Base-by-base conservation (phyloP, 2,888 invertebrate species). In the Protodeltote pygarga region DNA sequence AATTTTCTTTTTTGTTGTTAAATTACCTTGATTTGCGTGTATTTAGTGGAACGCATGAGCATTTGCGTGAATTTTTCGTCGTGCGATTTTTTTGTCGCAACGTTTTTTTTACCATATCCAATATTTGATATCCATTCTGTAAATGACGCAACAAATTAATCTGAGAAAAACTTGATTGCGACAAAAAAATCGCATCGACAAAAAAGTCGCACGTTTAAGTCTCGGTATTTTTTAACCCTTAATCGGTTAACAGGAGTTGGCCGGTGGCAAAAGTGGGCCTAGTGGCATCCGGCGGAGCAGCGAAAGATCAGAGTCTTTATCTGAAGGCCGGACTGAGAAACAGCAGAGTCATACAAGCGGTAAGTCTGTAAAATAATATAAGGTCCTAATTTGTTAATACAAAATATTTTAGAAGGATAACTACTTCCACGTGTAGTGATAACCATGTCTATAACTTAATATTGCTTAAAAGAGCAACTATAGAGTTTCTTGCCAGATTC, bases 221-320 rank as follows among this genome's bases (percentile, higher is more conserved):
- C n/a, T n/a, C n/a, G n/a, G n/a, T 33, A 42, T 23, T 25, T 42
- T 58, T 19, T 63, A 39, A 39, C 21, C 9, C 11, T 58, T 1
- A 4, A 46, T 0, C 31, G 33, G 31, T 48, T 55, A 52, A 23
- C 76, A 91, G 91, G 91, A 91, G 79, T 81, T 91, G 80, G 87
- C 89, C 35, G 89, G 89, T 16, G 89, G 89, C 31, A 89, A 82
- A 67, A 87, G 88, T 58, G 87, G 81, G 14, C 77, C 83, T 10
- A 84, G 87, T 57, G 85, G 83, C 2, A 65, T 83, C 28, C 78
- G 90, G 20, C 77, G 90, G 27, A 89, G 89, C 76, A 81, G 75
- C 54, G 89, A 89, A 72, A 71, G 90, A 2, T 72, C 81, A 0
- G 83, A 84, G 13, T 75, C 77, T 2, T 39, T 71, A 1, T 51